Conservation (phyloP, 1,140 invertebrate genomes). For the Calosoma granatense region DNA sequence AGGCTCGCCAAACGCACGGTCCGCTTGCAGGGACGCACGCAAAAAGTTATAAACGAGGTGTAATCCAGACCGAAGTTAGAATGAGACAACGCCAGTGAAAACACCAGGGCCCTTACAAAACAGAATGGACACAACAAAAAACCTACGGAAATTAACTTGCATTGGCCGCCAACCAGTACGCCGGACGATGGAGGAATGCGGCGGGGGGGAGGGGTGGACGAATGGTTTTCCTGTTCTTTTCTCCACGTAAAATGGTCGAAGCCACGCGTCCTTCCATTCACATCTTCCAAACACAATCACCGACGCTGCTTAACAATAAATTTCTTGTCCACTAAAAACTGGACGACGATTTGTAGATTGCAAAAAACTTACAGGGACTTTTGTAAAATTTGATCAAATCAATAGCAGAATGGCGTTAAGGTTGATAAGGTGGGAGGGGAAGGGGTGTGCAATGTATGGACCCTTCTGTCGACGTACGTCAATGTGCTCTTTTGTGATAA, state of each 20-base stretch:
- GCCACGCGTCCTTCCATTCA: background rate
- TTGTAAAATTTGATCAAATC: background rate
- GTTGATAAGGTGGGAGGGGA: background rate
- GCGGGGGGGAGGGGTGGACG: too few relatives aligned
- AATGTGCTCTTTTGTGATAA: background rate
- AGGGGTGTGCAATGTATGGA: background rate
- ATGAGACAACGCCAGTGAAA: background rate
- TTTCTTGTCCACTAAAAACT: background rate
- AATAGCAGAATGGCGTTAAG: background rate
- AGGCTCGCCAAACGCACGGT: background rate
- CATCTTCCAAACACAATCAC: background rate
- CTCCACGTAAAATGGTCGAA: background rate
- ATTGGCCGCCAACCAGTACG: too few relatives aligned
- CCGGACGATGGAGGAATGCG: too few relatives aligned
- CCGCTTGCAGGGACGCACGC: background rate
- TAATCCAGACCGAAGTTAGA: background rate
- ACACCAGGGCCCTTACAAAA: background rate
- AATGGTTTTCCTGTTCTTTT: background rate
- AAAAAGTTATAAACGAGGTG: background rate
- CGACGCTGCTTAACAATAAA: background rate
- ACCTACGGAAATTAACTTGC: background rate
- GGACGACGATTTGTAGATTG: background rate
- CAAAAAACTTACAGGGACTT: background rate
- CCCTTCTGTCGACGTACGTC: background rate
- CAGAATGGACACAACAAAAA: background rate